phyloP scores from a whole-genome alignment of 2,797 vertebrate genomes.

The Chelmon rostratus region DNA sequence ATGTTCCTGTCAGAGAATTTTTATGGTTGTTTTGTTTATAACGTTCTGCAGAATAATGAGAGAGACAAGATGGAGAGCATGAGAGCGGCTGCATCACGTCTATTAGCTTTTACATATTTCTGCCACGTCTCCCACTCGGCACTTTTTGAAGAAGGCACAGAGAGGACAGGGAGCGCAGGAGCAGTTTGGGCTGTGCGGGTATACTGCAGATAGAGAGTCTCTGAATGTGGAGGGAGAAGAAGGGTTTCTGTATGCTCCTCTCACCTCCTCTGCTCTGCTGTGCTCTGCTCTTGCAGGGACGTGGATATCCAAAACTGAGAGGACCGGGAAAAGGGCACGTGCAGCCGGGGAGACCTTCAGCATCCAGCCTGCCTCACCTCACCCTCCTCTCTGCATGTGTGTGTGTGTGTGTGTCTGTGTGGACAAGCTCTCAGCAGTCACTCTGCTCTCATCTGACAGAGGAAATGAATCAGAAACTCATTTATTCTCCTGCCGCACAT shows the following conservation, averaged over 20 bases:
- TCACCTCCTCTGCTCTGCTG: constrained; percentile 54
- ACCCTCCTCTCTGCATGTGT: constrained; percentile 9
- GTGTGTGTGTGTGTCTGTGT: constrained; percentile 2
- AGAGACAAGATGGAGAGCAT: constrained; percentile 60
- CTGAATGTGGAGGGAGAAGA: constrained; percentile 46
- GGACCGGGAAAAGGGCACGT: constrained; percentile 61
- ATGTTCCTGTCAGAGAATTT: constrained; percentile 79
- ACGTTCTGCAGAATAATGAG: constrained; percentile 64
- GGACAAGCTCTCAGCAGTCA: constrained; percentile 70
- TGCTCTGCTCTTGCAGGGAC: constrained; percentile 76
- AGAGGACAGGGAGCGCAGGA: constrained; percentile 57
- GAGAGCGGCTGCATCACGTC: constrained; percentile 68
- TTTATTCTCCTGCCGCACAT: constrained; percentile 73
- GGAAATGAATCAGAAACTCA: constrained; percentile 81
- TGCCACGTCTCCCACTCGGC: constrained; percentile 14
- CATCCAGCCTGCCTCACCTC: constrained; percentile 52
- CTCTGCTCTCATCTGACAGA: constrained; percentile 76
- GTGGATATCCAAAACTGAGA: constrained; percentile 53
- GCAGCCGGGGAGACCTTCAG: constrained; percentile 67
- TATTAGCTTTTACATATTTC: constrained; percentile 39
- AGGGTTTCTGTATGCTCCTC: constrained; percentile 41
- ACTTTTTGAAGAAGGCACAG: constrained; percentile 49
- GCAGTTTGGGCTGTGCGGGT: constrained; percentile 50
- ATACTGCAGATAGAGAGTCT: constrained; percentile 57
- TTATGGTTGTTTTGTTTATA: constrained; percentile 76